Evolutionary conservation across 2,888 invertebrate species (phyloP), one percentile per base, ranked within the genome.

Genomic region (Volucella zonaria): DNA sequence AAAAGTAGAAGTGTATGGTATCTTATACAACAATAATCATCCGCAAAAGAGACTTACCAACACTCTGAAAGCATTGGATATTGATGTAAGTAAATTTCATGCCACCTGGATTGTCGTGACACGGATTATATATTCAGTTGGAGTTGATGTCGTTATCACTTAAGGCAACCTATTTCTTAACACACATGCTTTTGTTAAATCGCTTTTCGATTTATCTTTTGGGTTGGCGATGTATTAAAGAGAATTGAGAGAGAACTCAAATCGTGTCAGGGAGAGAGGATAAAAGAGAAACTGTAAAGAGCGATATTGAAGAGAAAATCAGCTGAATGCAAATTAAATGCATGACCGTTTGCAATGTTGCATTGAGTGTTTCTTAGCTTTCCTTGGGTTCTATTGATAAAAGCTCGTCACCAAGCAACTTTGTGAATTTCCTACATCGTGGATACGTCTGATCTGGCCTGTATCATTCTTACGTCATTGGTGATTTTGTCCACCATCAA

Each of bases 91-190:
- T 54, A 54, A 45, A 61, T 6, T 52, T 11, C 52, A 54, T 62
- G n/a, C 51, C 54, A 73, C 62, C 52, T 62, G 62, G 45, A 64
- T 64, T 51, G 40, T 47, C 15, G 40, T 56, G 49, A 51, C 42
- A 56, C 38, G 54, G 47, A 38, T 52, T 43, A 14, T 51, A 49
- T 47, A 47, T 64, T 74, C 54, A 56, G 62, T 74, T 54, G 56
- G 42, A 64, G 64, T 38, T 64, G 40, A 62, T 62, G 51, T 52
- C 31, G 43, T 61, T 62, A 73, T 73, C 73, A 73, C 11, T 62
- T 45, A 11, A 31, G 6, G 54, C 62, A 73, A 45, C 73, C 61
- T 73, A 73, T 45, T 49, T 52, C 52, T 62, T 52, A 0, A 54
- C 45, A 54, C 43, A 31, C 14, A 62, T 52, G 73, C 54, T 52